These are phyloP conservation scores for Nothobranchius furzeri DNA, from an alignment of 2,113 vertebrate species.

Conservation along the genomic window DNA sequence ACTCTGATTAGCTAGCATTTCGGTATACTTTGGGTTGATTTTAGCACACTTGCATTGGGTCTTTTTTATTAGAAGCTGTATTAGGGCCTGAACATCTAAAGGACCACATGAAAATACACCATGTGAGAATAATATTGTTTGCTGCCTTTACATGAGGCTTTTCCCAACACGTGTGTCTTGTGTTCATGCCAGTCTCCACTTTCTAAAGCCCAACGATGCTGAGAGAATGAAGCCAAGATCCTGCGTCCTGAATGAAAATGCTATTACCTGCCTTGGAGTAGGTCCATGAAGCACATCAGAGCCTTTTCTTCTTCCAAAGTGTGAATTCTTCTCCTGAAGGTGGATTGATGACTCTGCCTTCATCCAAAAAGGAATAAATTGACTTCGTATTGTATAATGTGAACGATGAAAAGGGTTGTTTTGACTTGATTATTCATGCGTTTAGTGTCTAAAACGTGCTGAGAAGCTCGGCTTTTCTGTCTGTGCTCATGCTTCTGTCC, in stretches of 20 bases:
- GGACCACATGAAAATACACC: not conserved
- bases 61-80: too few relatives aligned
- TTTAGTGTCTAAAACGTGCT: not conserved
- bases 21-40: too few relatives aligned
- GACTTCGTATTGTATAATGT: not conserved
- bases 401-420: conserved; percentile 23
- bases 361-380: conserved; percentile 4
- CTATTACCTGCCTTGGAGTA: conserved; percentile 54
- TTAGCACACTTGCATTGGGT: too few relatives aligned
- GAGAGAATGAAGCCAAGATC: conserved; percentile 33
- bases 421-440: conserved; percentile 20
- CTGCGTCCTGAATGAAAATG: conserved; percentile 31
- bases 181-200: not conserved
- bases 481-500: conserved; percentile 27
- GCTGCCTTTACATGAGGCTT: too few relatives aligned
- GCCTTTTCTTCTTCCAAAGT: not conserved
- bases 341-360: conserved; percentile 10
- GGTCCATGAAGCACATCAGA: too few relatives aligned
- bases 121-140: conserved; percentile 1
- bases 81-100: too few relatives aligned
- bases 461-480: not conserved
- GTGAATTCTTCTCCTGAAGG: conserved; percentile 7
- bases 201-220: conserved; percentile 19
- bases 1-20: too few relatives aligned
- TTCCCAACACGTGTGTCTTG: not conserved